These are phyloP conservation scores for Oreochromis tanganicae DNA, from an alignment of 2,113 vertebrate genomes.

Conservation along the genomic window DNA sequence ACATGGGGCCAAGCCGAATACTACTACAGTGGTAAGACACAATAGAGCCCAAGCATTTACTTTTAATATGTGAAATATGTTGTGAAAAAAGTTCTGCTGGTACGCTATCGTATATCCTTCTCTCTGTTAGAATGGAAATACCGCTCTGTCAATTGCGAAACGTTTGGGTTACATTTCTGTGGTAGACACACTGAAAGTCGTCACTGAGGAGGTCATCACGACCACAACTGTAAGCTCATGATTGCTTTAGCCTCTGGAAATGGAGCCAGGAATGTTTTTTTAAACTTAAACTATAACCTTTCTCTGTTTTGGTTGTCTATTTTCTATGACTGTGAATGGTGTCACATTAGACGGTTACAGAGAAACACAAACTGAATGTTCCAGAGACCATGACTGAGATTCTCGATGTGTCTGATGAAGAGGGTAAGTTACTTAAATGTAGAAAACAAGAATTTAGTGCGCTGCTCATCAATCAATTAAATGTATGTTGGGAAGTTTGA, in stretches of 20 bases:
- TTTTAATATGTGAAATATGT: not conserved
- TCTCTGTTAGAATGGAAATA: slow-evolving; percentile 90
- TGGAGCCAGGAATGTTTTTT: not conserved
- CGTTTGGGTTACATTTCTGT: slow-evolving; percentile 98
- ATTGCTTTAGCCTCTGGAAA: not conserved
- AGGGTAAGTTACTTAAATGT: slow-evolving; percentile 78
- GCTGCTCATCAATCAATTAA: not conserved
- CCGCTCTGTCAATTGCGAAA: slow-evolving; percentile 91
- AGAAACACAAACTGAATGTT: slow-evolving; percentile 98
- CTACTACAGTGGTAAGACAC: slow-evolving; percentile 83
- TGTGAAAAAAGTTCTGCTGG: not conserved
- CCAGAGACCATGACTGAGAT: slow-evolving; percentile 98
- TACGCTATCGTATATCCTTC: not conserved
- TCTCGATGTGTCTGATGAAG: slow-evolving; percentile 97
- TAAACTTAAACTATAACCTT: not conserved
- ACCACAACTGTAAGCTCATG: slow-evolving; percentile 85
- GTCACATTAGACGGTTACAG: slow-evolving; percentile 84
- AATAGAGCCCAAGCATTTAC: not conserved
- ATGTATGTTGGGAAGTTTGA: not conserved
- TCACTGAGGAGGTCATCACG: slow-evolving; percentile 93
- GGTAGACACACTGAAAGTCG: slow-evolving; percentile 95
- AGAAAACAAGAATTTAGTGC: not conserved
- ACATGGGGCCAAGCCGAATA: slow-evolving; percentile 88
- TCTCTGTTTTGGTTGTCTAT: not conserved
- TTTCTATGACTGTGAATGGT: not conserved